Evolutionary conservation across 1,140 invertebrate genomes (phyloP).

Genomic region (Panagrolaimus sp.): DNA sequence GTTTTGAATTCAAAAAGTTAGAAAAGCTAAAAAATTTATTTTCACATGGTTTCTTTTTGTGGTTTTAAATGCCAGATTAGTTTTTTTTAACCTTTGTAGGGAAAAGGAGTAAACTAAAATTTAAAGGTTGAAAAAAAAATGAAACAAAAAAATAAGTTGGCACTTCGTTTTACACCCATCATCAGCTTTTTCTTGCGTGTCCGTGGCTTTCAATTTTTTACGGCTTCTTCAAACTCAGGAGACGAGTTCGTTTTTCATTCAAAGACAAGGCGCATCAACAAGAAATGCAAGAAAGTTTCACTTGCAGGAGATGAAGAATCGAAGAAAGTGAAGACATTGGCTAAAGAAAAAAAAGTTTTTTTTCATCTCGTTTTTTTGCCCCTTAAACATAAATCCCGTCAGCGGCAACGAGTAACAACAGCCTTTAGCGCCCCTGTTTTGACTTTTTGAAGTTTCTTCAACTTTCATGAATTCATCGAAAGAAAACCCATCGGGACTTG

Average conservation of each 20-base stretch:
- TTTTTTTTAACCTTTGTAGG: too few relatives aligned
- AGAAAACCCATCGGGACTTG: constrained; percentile 10
- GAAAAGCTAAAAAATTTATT: too few relatives aligned
- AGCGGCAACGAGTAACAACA: not conserved
- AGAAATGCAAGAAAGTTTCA: not conserved
- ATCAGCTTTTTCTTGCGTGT: too few relatives aligned
- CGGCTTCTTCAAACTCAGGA: not conserved
- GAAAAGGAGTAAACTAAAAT: too few relatives aligned
- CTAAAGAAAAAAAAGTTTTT: too few relatives aligned
- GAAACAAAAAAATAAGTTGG: too few relatives aligned
- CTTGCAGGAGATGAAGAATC: not conserved
- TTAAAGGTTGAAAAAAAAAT: too few relatives aligned
- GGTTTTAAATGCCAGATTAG: too few relatives aligned
- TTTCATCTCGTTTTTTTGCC: not conserved
- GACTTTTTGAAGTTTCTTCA: not conserved
- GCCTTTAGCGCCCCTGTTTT: not conserved
- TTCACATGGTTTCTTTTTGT: too few relatives aligned
- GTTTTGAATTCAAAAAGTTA: too few relatives aligned
- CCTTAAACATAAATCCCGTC: constrained; percentile 14
- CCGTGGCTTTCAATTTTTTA: too few relatives aligned
- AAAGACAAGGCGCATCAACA: constrained; percentile 13
- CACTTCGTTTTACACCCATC: too few relatives aligned
- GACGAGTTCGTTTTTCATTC: constrained; percentile 19
- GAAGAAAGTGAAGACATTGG: constrained; percentile 12
- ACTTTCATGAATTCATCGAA: constrained; percentile 17